Conservation (phyloP, 2,113 vertebrate species). For the Promerops cafer region DNA sequence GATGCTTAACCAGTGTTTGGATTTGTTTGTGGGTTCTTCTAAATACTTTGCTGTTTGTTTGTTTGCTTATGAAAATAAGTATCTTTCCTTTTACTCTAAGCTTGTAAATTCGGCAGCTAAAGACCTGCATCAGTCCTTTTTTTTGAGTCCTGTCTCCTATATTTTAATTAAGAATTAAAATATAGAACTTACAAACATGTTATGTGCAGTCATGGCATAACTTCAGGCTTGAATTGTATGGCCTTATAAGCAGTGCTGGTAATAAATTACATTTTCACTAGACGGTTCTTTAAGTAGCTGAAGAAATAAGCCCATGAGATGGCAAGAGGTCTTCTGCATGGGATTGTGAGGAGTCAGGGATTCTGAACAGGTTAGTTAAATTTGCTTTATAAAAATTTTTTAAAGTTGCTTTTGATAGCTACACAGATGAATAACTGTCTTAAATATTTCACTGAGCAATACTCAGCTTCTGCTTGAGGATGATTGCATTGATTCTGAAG, state of each 20-base stretch:
- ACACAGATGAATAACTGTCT: not conserved
- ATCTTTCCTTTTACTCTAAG: not conserved
- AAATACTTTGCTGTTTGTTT: not conserved
- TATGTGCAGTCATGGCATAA: rapidly evolving
- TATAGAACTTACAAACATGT: not conserved
- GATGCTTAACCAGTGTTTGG: not conserved
- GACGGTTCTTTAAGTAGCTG: not conserved
- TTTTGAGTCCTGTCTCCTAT: not conserved
- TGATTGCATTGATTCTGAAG: not conserved
- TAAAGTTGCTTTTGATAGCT: not conserved
- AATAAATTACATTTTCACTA: not conserved
- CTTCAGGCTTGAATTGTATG: not conserved
- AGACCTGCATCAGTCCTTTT: not conserved
- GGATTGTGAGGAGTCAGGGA: not conserved
- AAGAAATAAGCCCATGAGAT: not conserved
- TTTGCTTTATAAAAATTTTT: not conserved
- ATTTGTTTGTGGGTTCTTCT: not conserved
- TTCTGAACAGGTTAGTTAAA: not conserved
- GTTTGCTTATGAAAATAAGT: not conserved
- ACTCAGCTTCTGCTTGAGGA: not conserved
- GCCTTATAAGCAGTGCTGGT: not conserved
- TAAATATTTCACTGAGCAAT: not conserved
- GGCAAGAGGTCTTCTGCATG: not conserved
- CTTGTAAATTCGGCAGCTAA: not conserved
- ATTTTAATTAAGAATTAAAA: not conserved